Evolutionary conservation across 2,888 invertebrate genomes (phyloP).

Genomic region (Sinopyrophorus schimmeli): DNA sequence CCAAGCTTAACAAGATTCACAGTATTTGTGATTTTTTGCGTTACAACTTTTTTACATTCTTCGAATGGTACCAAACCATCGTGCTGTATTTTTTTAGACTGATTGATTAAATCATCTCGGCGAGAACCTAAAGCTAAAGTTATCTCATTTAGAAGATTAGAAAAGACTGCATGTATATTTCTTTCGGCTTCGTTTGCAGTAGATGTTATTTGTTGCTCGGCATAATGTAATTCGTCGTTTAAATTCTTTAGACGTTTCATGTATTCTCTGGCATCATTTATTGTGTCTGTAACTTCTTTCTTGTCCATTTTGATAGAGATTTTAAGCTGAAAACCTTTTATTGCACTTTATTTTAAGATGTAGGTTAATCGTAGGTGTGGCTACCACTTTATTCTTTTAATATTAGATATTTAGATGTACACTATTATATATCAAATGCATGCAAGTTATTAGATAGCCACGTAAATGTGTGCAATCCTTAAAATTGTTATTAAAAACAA

Average conservation of each 20-base stretch:
- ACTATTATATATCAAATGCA: no score
- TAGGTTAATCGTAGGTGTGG: no score
- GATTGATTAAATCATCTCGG: conserved; percentile 40
- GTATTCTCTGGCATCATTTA: conserved; percentile 46
- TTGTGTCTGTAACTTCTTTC: conserved; percentile 44
- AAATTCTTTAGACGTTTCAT: conserved; percentile 41
- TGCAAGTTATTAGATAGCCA: no score
- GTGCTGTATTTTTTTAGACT: conserved; percentile 41
- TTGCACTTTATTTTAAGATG: no score
- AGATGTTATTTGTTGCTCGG: conserved; percentile 44
- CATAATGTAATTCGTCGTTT: conserved; percentile 42
- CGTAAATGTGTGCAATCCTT: no score
- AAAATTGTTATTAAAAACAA: no score
- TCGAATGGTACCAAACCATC: conserved; percentile 52
- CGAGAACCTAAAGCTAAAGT: conserved; percentile 41
- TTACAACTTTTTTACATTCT: conserved; percentile 52
- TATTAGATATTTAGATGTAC: no score
- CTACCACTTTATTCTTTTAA: no score
- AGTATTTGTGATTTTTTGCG: conserved; percentile 50
- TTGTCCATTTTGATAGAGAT: conserved; percentile 38
- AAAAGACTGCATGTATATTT: conserved; percentile 45
- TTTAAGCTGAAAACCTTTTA: no score
- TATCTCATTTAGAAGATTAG: conserved; percentile 40
- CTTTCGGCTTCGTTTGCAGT: conserved; percentile 46
- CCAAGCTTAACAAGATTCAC: conserved; percentile 45